Evolutionary conservation across 2,113 vertebrate species (phyloP), one percentile per base, ranked within the genome.

Genomic region (Falcunculus frontatus): DNA sequence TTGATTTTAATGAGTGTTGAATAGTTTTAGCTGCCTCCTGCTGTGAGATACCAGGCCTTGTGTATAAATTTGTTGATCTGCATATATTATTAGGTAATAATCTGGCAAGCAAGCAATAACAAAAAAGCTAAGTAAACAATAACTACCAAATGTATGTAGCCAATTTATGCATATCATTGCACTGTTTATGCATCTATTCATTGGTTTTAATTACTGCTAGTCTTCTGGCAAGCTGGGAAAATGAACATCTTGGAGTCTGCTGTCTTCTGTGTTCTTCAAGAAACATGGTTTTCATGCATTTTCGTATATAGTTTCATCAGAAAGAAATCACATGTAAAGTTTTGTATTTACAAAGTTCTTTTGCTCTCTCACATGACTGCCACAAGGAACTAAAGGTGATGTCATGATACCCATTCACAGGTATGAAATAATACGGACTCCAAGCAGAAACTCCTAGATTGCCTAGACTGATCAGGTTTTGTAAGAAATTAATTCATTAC

Each of bases 381-480:
- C 42, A 30, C 27, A 63, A 60, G 26, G 35, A 83, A 32, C 1
- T 7, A 33, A 50, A 65, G 7, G 6, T 16, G 22, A n/a, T 87
- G 5, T 86, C 14, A 49, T 75, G 90, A 41, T 21, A 39, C 4
- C 29, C 33, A 26, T 13, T 76, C 47, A 42, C 9, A 1, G 0
- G 10, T 62, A n/a, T 60, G 29, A 82, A 72, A 72, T 55, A 78
- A 59, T 11, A 60, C 4, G 14, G 49, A 35, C 42, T 81, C 23
- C 52, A 64, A 56, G 55, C 20, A 82, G 47, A 63, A 80, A 70
- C 32, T 79, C 13, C n/a, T 65, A 18, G 3, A 16, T 86, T 86
- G 29, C 35, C 9, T 86, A 41, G 21, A 33, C 47, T 1, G 0
- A 26, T 69, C 0, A 0, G 35, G 18, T 70, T 77, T 84, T 60